Conservation (phyloP, 2,797 vertebrate species). For the Dendrocincla fuliginosa region DNA sequence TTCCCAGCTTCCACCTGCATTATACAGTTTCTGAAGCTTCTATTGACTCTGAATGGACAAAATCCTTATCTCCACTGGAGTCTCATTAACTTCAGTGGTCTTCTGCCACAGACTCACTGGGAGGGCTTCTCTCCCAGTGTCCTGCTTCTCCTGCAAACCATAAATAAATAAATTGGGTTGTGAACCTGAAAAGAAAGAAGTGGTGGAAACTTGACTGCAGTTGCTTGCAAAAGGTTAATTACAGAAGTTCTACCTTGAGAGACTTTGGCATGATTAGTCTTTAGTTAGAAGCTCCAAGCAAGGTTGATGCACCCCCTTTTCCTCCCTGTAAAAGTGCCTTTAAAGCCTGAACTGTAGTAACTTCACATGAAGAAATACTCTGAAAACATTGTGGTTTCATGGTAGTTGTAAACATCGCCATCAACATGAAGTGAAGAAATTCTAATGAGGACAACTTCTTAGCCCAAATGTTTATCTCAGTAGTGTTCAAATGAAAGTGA, state of each 20-base stretch:
- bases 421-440: background rate
- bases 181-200: background rate
- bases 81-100: background rate
- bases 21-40: background rate
- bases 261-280: background rate
- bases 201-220: background rate
- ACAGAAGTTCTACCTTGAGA: background rate
- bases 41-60: background rate
- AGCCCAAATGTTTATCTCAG: slow-evolving; percentile 34
- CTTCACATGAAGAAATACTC: background rate
- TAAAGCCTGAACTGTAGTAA: background rate
- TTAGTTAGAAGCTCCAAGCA: background rate
- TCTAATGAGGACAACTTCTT: background rate
- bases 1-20: background rate
- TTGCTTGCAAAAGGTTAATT: background rate
- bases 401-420: background rate
- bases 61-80: background rate
- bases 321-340: background rate
- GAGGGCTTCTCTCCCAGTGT: background rate
- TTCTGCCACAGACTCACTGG: background rate
- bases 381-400: background rate
- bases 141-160: background rate
- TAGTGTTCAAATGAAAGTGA: background rate
- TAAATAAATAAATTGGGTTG: background rate
- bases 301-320: background rate